Evolutionary conservation across 2,113 vertebrate genomes (phyloP).

Genomic region (Cercopithecus mona): DNA sequence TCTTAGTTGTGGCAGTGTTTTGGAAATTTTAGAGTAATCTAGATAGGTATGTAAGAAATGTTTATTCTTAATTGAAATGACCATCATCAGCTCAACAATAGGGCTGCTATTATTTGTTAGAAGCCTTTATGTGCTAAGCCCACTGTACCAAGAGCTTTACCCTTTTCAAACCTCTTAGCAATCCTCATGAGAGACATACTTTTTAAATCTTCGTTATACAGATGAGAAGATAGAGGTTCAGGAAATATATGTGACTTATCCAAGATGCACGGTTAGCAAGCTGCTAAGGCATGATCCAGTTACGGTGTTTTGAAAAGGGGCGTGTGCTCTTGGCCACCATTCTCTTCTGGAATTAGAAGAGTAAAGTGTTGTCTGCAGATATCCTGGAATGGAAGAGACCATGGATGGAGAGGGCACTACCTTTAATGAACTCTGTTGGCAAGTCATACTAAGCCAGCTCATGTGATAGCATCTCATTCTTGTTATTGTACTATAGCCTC

Average conservation of each 20-base stretch:
- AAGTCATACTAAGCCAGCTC: neutral
- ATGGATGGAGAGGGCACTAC: neutral
- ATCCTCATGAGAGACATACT: neutral
- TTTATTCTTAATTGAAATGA: neutral
- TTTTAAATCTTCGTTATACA: neutral
- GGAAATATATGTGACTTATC: neutral
- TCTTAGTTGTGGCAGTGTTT: neutral
- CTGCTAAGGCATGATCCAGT: neutral
- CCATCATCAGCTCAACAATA: neutral
- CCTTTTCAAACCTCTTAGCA: neutral
- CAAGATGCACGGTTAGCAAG: neutral
- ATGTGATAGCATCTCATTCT: neutral
- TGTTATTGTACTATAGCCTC: neutral
- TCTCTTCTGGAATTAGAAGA: neutral
- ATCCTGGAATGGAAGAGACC: neutral
- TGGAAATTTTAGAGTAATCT: neutral
- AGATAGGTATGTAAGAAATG: neutral
- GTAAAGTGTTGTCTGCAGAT: neutral
- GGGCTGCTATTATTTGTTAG: neutral
- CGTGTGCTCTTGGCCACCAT: neutral
- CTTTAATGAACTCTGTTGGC: neutral
- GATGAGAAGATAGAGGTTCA: constrained; percentile 7
- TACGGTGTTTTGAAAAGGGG: neutral
- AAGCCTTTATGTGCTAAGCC: neutral
- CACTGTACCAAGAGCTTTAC: neutral